Conservation (phyloP, 2,888 invertebrate genomes). For the Xestia xanthographa region DNA sequence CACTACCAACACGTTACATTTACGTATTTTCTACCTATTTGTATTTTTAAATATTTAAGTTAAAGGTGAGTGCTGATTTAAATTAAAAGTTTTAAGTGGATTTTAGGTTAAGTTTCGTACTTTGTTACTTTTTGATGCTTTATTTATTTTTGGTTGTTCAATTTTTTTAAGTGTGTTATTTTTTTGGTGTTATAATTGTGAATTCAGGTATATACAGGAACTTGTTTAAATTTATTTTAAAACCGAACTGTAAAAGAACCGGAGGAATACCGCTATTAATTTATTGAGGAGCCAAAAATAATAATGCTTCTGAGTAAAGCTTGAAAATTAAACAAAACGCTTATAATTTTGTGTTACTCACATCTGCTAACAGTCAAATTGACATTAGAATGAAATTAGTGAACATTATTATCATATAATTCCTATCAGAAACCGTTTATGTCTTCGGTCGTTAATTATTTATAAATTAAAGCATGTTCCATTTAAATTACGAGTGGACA, state of each 20-base stretch:
- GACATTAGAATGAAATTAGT: conserved; percentile 11
- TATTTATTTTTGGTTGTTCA: background rate
- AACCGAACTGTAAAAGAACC: background rate
- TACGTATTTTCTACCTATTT: conserved; percentile 69
- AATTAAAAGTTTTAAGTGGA: conserved; percentile 15
- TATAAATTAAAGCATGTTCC: conserved; percentile 33
- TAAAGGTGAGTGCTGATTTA: conserved; percentile 67
- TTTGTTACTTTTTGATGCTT: conserved; percentile 34
- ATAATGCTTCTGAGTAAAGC: background rate
- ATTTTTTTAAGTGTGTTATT: conserved; percentile 20
- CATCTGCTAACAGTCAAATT: conserved; percentile 2
- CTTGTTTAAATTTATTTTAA: conserved; percentile 13
- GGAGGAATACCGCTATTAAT: no score
- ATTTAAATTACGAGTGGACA: conserved; percentile 17
- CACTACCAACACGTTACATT: conserved; percentile 37
- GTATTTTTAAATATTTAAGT: conserved; percentile 64
- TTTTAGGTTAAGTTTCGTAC: background rate
- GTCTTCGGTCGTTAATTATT: conserved; percentile 13
- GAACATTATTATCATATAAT: conserved; percentile 3
- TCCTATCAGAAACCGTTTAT: conserved; percentile 4
- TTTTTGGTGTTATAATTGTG: conserved; percentile 29
- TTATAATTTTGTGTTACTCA: background rate
- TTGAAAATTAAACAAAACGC: background rate
- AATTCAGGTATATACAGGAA: conserved; percentile 9
- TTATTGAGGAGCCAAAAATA: background rate